A percentile compares a stretch with the other conserved stretches of the same genome.
Conservation (phyloP, 2,797 vertebrate species). For the Decapterus maruadsi region DNA sequence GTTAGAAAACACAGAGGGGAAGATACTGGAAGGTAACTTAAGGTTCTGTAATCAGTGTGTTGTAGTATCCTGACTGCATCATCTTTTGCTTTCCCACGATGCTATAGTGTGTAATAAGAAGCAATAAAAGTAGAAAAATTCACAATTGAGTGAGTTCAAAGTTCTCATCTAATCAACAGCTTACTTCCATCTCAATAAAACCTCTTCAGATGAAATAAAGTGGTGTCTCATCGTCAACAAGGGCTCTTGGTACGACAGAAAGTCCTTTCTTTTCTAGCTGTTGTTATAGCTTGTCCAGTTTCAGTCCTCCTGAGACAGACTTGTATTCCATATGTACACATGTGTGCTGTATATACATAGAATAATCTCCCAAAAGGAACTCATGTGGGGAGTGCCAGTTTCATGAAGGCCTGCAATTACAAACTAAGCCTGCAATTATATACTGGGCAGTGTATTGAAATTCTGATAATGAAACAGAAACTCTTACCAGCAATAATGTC, state of each 20-base stretch:
- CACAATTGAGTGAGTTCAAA: neutral
- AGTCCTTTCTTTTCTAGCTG: neutral
- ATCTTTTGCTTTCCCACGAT: too few relatives aligned
- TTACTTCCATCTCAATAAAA: neutral
- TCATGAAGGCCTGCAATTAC: slow-evolving; percentile 55
- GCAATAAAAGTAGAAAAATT: neutral
- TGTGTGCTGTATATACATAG: too few relatives aligned
- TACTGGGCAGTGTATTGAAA: slow-evolving; percentile 33
- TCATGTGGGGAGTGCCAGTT: slow-evolving; percentile 20
- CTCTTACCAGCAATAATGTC: slow-evolving; percentile 92
- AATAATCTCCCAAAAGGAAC: too few relatives aligned
- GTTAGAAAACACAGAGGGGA: slow-evolving; percentile 41
- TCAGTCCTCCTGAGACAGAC: too few relatives aligned
- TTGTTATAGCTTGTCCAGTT: neutral
- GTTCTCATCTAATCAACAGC: slow-evolving; percentile 1
- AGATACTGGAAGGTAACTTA: neutral
- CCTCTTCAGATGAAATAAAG: neutral
- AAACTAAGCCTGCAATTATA: slow-evolving; percentile 57
- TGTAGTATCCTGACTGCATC: too few relatives aligned
- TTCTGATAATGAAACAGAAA: slow-evolving; percentile 61
- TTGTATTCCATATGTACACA: too few relatives aligned
- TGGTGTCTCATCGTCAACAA: neutral
- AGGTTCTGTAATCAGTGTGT: neutral
- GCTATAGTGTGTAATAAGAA: neutral
- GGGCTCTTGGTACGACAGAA: neutral